Evolutionary conservation across 2,888 invertebrate species (phyloP), one percentile per base, ranked within the genome.

Genomic region (Nasonia oneida): DNA sequence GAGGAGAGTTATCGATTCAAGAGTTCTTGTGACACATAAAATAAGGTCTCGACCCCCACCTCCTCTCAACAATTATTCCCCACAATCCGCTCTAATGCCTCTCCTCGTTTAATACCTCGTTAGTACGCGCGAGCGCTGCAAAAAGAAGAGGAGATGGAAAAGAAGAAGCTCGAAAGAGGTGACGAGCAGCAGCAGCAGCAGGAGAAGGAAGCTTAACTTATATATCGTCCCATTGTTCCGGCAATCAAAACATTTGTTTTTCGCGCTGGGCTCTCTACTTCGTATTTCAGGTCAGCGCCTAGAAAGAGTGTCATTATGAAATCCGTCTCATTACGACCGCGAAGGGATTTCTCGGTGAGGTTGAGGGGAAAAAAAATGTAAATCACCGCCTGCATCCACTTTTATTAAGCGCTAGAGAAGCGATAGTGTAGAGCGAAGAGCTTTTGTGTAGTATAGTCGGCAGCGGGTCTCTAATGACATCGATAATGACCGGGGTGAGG

Each of bases 401-500:
- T 29, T 73, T 57, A 81, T 81, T 73, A 57, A 71, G n/a, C 70
- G n/a, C 57, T 61, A 61, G 57, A n/a, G 8, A 23, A 61, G n/a
- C n/a, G 57, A 61, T 61, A 61, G n/a, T 23, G 57, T 53, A 61
- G 29, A 23, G 57, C 4, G 18, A 42, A 64, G 47, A 80, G 79
- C 79, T 71, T 80, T 78, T 80, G 50, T 61, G 47, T n/a, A 37
- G 23, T 61, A 29, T 29, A 14, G 8, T 77, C 29, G 39, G 6
- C 50, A 18, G 12, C 4, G 29, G 53, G 33, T 14, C 39, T 23
- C 23, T 82, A 85, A 79, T 42, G 82, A 82, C 67, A 79, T 78
- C 78, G 73, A 73, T 84, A 84, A 42, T 67, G 71, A 86, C 73
- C 39, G 85, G 71, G 50, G 29, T n/a, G 29, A 1, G 29, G 29